Percentiles rank a stretch among this genome's conserved stretches.
Evolutionary conservation across 2,797 vertebrate genomes (phyloP).

Genomic region (Chrosomus eos): DNA sequence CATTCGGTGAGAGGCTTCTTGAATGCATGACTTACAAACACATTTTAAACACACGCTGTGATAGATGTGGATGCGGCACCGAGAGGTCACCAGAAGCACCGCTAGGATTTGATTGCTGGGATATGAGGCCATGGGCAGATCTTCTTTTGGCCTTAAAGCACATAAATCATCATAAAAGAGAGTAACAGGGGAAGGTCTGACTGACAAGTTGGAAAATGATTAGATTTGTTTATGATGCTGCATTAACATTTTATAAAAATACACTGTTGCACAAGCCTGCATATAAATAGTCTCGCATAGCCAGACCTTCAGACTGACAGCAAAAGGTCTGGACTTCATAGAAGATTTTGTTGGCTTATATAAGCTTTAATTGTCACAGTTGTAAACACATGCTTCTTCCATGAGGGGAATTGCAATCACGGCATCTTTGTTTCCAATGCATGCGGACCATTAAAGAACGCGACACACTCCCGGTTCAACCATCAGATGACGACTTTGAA

Average conservation of each 20-base stretch:
- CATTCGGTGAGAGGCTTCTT: background rate
- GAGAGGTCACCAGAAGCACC: background rate
- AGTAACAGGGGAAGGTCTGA: background rate
- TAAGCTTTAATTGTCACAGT: too few relatives aligned
- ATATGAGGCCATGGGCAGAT: slow-evolving; percentile 9
- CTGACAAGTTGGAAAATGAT: slow-evolving; percentile 4
- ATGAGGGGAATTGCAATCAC: too few relatives aligned
- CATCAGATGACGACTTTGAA: too few relatives aligned
- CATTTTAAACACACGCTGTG: background rate
- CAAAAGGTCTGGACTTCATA: background rate
- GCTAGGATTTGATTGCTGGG: slow-evolving; percentile 19
- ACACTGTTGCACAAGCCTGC: background rate
- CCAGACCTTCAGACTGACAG: background rate
- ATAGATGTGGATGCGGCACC: background rate
- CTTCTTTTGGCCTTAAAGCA: background rate
- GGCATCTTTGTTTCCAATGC: too few relatives aligned
- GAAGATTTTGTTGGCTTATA: too few relatives aligned
- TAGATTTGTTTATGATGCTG: background rate
- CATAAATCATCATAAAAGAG: slow-evolving; percentile 13
- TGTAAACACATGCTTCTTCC: too few relatives aligned
- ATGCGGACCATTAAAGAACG: too few relatives aligned
- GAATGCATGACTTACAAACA: background rate
- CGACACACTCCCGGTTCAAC: too few relatives aligned
- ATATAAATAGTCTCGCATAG: background rate
- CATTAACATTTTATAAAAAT: background rate